Percentiles rank a stretch among this genome's conserved stretches.
Evolutionary conservation across 1,140 invertebrate genomes (phyloP).

Genomic region (Drosophila pseudoobscura): DNA sequence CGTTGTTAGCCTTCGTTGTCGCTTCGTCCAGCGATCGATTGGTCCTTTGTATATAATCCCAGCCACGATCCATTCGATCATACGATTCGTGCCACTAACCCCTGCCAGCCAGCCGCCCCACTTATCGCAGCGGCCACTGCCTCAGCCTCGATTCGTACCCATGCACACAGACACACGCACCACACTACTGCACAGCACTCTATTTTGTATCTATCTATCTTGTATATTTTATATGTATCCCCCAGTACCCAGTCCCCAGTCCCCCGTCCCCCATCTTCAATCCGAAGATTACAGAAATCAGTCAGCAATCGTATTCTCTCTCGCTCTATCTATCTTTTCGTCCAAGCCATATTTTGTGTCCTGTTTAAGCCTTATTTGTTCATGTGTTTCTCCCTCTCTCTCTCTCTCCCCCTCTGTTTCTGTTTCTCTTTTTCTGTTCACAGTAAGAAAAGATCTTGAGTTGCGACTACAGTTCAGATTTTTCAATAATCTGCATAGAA

Average conservation of each 20-base stretch:
- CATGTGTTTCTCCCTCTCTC: slow-evolving; percentile 64
- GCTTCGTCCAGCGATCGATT: slow-evolving; percentile 23
- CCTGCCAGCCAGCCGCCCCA: slow-evolving; percentile 37
- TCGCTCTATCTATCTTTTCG: too few relatives aligned
- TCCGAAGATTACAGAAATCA: slow-evolving; percentile 34
- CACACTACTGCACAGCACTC: slow-evolving; percentile 19
- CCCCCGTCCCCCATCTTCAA: slow-evolving; percentile 13
- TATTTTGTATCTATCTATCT: slow-evolving; percentile 56
- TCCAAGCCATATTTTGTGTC: slow-evolving; percentile 33
- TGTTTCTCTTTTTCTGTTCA: slow-evolving; percentile 84
- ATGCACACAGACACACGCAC: slow-evolving; percentile 25
- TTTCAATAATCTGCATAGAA: slow-evolving; percentile 95
- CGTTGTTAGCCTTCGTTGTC: slow-evolving; percentile 45
- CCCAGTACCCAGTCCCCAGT: neutral
- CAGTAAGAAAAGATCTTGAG: slow-evolving; percentile 96
- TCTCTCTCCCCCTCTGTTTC: slow-evolving; percentile 51
- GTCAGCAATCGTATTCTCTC: slow-evolving; percentile 12
- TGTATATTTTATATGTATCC: slow-evolving; percentile 11
- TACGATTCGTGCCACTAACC: slow-evolving; percentile 56
- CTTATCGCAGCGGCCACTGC: slow-evolving; percentile 21
- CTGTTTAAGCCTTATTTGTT: slow-evolving; percentile 58
- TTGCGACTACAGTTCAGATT: slow-evolving; percentile 95
- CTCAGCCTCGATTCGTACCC: slow-evolving; percentile 13
- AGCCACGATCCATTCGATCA: slow-evolving; percentile 44
- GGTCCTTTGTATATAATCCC: slow-evolving; percentile 61